Evolutionary conservation across 2,113 vertebrate genomes (phyloP), one percentile per base, ranked within the genome.

Genomic region (Pedetes capensis): DNA sequence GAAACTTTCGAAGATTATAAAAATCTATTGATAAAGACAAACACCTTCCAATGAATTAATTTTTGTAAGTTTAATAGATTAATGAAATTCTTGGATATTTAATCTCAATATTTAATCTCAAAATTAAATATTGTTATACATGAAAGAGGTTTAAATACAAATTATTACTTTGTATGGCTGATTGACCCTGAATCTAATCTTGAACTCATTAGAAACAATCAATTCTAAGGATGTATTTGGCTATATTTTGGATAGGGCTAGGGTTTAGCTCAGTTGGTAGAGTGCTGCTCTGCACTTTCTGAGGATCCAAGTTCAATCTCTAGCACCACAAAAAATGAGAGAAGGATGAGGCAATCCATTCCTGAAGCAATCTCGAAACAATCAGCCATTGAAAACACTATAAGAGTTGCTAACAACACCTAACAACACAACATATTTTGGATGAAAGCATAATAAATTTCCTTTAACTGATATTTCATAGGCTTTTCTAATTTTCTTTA

Each of bases 211-310:
- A 17, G 42, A 95, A 93, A 80, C 11, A 81, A 49, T 49, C 37
- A 63, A 59, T 53, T 83, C 4, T 80, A 61, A 76, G 64, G 18
- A 16, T 57, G 17, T 84, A 22, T 57, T 94, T 80, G 51, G 34
- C n/a, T 96, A 11, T 86, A 39, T 79, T 91, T 89, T 91, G 75
- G 18, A n/a, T n/a, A n/a, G n/a, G n/a, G n/a, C n/a, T n/a, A n/a
- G n/a, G n/a, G n/a, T n/a, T n/a, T n/a, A n/a, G n/a, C n/a, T n/a
- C n/a, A n/a, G n/a, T n/a, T n/a, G n/a, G n/a, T n/a, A n/a, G n/a
- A n/a, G n/a, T n/a, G n/a, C n/a, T n/a, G n/a, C n/a, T n/a, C n/a
- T n/a, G n/a, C n/a, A n/a, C n/a, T n/a, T n/a, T n/a, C n/a, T n/a
- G n/a, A n/a, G n/a, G n/a, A n/a, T n/a, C n/a, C n/a, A n/a, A n/a